Base-by-base conservation (phyloP, 2,888 invertebrate genomes). In the Drosophila leonis region DNA sequence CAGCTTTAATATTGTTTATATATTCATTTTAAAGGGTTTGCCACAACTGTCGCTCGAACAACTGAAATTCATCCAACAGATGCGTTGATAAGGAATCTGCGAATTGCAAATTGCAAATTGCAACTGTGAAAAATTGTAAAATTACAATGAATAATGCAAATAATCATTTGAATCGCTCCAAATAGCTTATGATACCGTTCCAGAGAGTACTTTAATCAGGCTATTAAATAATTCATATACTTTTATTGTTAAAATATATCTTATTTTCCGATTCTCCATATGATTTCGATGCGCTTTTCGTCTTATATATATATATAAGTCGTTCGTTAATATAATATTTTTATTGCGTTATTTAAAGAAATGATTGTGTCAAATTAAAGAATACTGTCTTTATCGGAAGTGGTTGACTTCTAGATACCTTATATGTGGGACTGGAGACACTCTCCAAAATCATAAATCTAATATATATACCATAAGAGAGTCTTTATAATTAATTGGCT, bases 81-180 rank as follows among this genome's bases (percentile, higher is more conserved):
- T 71, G 61, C 42, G 27, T 4, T 24, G 72, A 76, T 76, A 71
- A 72, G 66, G 60, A 52, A 56, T 64, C 46, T 64, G 60, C 56
- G 39, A 37, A 27, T 64, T 57, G 64, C 69, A 64, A 75, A 75
- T 73, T 63, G 59, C 35, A 35, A 29, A 13, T 15, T 76, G 72
- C 64, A 70, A 42, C 65, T 57, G 61, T n/a, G 24, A 48, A 57
- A 59, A 57, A 39, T 37, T 29, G 2, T 9, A 35, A 52, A 56
- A 55, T 64, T 60, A 65, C 54, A 65, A 63, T 79, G 44, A 55
- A 63, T 62, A 49, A 44, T 56, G 37, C 41, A 59, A 51, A 51
- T 33, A 39, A 39, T 15, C n/a, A 18, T 9, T 48, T 10, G 18
- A 52, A 13, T 29, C n/a, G n/a, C 39, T 59, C 20, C 18, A 39